Evolutionary conservation across 2,113 vertebrate genomes (phyloP).

Genomic region (Clinocottus analis): DNA sequence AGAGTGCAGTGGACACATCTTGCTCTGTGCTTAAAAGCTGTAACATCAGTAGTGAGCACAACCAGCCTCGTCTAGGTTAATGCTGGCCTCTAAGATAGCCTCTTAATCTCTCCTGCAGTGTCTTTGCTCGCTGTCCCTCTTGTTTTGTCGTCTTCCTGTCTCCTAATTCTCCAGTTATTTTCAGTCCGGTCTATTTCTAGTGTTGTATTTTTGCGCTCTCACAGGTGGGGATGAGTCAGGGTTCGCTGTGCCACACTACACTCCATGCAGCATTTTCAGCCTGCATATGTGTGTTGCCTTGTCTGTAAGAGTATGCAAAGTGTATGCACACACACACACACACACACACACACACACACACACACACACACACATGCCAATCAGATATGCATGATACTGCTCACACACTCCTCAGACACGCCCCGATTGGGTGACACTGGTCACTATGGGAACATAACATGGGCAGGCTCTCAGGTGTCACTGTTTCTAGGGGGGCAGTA

Average conservation of each 20-base stretch:
- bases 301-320: slow-evolving; percentile 64
- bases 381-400: slow-evolving; percentile 53
- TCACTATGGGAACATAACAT: slow-evolving; percentile 76
- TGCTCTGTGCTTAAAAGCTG: not conserved
- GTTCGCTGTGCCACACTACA: slow-evolving; percentile 40
- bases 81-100: slow-evolving; percentile 7
- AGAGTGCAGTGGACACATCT: not conserved
- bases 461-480: slow-evolving; percentile 69
- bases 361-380: slow-evolving; percentile 28
- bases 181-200: slow-evolving; percentile 69
- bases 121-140: slow-evolving; percentile 16
- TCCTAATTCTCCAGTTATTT: slow-evolving; percentile 71
- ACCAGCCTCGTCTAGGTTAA: slow-evolving; percentile 15
- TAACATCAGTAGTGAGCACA: slow-evolving; percentile 1
- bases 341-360: slow-evolving; percentile 38
- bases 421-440: slow-evolving; percentile 73
- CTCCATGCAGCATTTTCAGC: slow-evolving; percentile 25
- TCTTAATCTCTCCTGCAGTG: slow-evolving; percentile 42
- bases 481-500: slow-evolving; percentile 64
- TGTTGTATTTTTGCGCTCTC: slow-evolving; percentile 60
- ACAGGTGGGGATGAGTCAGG: slow-evolving; percentile 70
- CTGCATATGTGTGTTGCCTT: slow-evolving; percentile 8
- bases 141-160: slow-evolving; percentile 56
- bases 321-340: slow-evolving; percentile 38
- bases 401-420: slow-evolving; percentile 50